Evolutionary conservation across 2,113 vertebrate genomes (phyloP), one percentile per base, ranked within the genome.

Genomic region (Eulemur rufifrons): DNA sequence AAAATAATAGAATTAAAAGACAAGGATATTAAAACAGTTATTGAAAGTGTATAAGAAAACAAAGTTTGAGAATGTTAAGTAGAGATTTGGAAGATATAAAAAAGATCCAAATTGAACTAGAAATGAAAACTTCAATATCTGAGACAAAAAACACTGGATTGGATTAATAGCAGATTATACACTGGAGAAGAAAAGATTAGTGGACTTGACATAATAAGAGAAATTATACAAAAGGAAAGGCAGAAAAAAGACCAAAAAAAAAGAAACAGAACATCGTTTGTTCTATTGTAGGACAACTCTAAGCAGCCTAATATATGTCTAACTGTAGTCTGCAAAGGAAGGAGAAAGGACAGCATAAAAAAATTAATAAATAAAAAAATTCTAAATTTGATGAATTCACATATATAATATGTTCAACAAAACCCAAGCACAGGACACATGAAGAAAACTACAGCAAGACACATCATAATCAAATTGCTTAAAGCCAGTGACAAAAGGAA

Each of bases 41-140:
- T 12, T 92, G n/a, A 71, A 94, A 89, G 23, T 74, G 3, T 68
- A 89, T 82, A 54, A 94, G 73, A 92, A 97, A 94, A 89, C 68
- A 68, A 95, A 87, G 9, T 54, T 63, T 94, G 50, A 69, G 80
- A 95, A 89, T 32, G 18, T 74, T 94, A 94, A 73, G 45, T 11
- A 82, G 61, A 87, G 8, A 89, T 8, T n/a, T 94, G 23, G 47
- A 94, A 78, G 66, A 94, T 63, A 71, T 13, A 73, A 66, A 86
- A 85, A 85, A 52, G 54, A 92, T 6, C 14, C 45, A 81, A 86
- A 66, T 20, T 45, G 54, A 77, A 94, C 50, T 71, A 86, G 47
- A 89, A 89, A 68, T 73, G 23, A 63, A 85, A 95, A 89, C 27
- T 78, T 59, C 0, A 94, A 66, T 66, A 84, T 61, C 3, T 84